phyloP scores from a whole-genome alignment of 2,888 invertebrate species.

The Salpingus planirostris region DNA sequence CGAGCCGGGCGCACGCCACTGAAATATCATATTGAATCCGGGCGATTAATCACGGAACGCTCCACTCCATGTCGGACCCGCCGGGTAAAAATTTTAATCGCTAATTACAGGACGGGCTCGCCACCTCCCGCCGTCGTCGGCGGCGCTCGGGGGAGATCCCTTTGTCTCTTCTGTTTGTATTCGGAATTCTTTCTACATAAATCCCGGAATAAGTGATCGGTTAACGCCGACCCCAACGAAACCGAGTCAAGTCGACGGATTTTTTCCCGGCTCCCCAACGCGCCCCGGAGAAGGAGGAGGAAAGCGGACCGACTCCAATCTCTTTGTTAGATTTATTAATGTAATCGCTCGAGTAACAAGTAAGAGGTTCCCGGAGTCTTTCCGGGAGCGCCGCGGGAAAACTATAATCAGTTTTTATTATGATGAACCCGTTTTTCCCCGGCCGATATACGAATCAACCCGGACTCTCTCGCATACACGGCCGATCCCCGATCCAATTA shows the following conservation, averaged over 20 bases:
- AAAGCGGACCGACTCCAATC: constrained; percentile 34
- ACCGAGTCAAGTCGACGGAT: constrained; percentile 40
- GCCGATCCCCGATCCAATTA: too few species aligned
- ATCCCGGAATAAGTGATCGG: constrained; percentile 43
- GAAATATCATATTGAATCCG: constrained; percentile 4
- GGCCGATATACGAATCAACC: not conserved
- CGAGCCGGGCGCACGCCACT: too few species aligned
- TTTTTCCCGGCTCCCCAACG: too few species aligned
- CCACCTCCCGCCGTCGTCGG: too few species aligned
- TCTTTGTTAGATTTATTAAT: constrained; percentile 41
- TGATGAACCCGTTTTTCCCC: not conserved
- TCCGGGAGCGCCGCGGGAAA: constrained; percentile 3
- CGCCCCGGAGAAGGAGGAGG: too few species aligned
- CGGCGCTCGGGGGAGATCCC: constrained; percentile 7
- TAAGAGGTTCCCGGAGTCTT: constrained; percentile 21
- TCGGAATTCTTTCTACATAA: constrained; percentile 40
- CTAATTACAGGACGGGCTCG: constrained; percentile 6
- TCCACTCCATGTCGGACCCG: not conserved
- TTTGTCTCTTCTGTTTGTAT: constrained; percentile 35
- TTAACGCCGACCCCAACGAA: constrained; percentile 42
- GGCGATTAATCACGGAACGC: not conserved
- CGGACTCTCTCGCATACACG: too few species aligned
- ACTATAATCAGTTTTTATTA: too few species aligned
- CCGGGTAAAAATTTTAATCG: constrained; percentile 5
- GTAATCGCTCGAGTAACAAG: constrained; percentile 41